Evolutionary conservation across 2,888 invertebrate species (phyloP), one percentile per base, ranked within the genome.

Genomic region (Clunio marinus): DNA sequence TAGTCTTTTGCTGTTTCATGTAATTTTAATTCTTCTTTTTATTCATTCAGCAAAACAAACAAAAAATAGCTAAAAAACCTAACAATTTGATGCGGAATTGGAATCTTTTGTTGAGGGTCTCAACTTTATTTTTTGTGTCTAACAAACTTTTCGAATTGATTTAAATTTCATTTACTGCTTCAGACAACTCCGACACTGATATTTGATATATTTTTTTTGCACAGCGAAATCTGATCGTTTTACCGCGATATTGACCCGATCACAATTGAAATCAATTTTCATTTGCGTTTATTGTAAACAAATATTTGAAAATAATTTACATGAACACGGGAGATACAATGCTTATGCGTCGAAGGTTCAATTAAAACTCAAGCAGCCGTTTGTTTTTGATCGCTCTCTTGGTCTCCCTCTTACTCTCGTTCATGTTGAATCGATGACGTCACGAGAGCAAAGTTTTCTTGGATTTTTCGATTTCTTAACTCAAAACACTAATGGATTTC

Each of bases 281-380:
- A 41, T 10, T 32, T 10, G 10, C 7, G 10, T 10, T 5, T 3
- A 41, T 15, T 3, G 15, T 5, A 41, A 41, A 41, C 41, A n/a
- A 41, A n/a, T 5, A n/a, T n/a, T n/a, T n/a, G 32, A 32, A 17
- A 22, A 51, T 8, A 22, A 15, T 20, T 17, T 20, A 17, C n/a
- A 51, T 20, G 10, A 41, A 41, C 8, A 51, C 51, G 22, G 17
- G 17, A 15, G 22, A 51, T 7, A 7, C 32, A 10, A 32, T 63
- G 46, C 27, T 45, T 45, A 37, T 45, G 63, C 63, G 63, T 15
- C 63, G 63, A 63, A 45, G 27, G 63, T 27, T 63, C 63, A 63
- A 63, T 27, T 27, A 28, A 22, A 63, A 63, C 63, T 63, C 63
- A 63, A 46, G 32, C 15, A 57, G 57, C 37, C 45, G 46, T 46